A percentile compares a stretch with the other conserved stretches of the same genome.
phyloP scores from a whole-genome alignment of 2,888 invertebrate species.

The Hymenopus coronatus region DNA sequence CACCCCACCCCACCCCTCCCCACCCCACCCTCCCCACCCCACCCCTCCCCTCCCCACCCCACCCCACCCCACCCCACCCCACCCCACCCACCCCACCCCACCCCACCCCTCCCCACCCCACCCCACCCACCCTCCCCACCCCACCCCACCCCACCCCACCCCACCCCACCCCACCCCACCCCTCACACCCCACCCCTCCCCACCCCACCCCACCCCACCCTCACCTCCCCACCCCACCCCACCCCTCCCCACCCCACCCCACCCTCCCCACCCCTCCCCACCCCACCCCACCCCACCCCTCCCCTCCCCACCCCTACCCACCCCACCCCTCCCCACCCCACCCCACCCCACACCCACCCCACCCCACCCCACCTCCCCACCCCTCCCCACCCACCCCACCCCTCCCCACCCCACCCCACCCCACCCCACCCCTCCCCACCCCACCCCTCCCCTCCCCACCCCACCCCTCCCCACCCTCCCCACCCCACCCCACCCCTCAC shows the following conservation, averaged over 20 bases:
- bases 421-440: not conserved
- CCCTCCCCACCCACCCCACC: no score
- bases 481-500: not conserved
- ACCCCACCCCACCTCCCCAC: not conserved
- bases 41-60: not conserved
- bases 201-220: no score
- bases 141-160: not conserved
- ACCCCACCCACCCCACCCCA: no score
- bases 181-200: not conserved
- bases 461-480: no score
- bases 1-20: not conserved
- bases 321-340: not conserved
- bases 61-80: not conserved
- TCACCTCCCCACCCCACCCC: not conserved
- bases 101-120: no score
- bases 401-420: not conserved
- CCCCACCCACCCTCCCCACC: no score
- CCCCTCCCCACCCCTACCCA: not conserved
- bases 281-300: not conserved
- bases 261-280: no score
- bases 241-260: not conserved
- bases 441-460: no score
- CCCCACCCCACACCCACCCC: no score
- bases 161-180: not conserved
- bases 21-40: no score